phyloP scores from a whole-genome alignment of 1,140 invertebrate species.

The Sitobion miscanthi region DNA sequence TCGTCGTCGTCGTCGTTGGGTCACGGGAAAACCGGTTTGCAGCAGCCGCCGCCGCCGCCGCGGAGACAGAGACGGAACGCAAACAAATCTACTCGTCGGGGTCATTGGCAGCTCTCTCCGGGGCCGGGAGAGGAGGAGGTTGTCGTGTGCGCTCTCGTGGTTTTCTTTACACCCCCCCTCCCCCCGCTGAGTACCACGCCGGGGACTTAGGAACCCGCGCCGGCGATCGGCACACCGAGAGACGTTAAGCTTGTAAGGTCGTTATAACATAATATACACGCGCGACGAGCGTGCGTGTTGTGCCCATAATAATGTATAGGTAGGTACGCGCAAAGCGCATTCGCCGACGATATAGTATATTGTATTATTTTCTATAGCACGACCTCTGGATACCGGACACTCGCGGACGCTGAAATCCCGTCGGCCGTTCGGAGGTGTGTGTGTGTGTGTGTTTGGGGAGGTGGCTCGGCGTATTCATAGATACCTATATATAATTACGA shows the following conservation, averaged over 20 bases:
- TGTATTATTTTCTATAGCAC: too few species aligned
- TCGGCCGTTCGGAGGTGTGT: too few species aligned
- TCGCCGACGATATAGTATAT: too few species aligned
- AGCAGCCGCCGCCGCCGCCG: background rate
- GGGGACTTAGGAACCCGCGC: background rate
- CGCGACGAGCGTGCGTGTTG: too few species aligned
- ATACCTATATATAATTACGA: too few species aligned
- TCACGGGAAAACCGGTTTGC: constrained; percentile 49
- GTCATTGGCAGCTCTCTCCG: constrained; percentile 40
- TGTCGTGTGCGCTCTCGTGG: background rate
- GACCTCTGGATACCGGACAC: too few species aligned
- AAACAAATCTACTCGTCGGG: constrained; percentile 52
- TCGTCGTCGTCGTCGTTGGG: background rate
- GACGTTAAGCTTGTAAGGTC: background rate
- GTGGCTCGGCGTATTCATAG: too few species aligned
- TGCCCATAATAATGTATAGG: too few species aligned
- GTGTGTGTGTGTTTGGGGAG: too few species aligned
- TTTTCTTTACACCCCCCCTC: background rate
- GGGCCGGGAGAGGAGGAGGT: background rate
- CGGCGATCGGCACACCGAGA: background rate
- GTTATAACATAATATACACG: too few species aligned
- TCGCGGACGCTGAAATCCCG: too few species aligned
- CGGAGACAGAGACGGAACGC: constrained; percentile 44
- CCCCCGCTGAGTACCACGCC: background rate
- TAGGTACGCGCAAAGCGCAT: too few species aligned